Base-by-base conservation (phyloP, 2,797 vertebrate genomes). In the Cygnus olor region DNA sequence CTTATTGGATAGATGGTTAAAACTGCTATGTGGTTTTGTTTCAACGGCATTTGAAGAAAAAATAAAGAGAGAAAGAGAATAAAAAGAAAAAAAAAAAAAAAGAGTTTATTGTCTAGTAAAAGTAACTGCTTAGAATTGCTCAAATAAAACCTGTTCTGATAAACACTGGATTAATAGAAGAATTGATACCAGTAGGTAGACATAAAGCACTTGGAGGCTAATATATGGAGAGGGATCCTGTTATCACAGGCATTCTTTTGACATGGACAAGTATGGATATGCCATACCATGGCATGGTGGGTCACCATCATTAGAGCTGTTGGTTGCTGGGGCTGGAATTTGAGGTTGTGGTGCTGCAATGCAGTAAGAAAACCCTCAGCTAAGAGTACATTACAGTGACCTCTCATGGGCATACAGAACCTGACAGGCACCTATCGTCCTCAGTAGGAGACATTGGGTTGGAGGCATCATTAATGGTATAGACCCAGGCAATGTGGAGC, bases 221-320 rank as follows among this genome's bases (percentile, higher is more conserved):
- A 5, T 49, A 9, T 18, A 18, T 53, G 15, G 0, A 63, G 10
- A 70, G 3, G 19, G 1, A 4, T 57, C 14, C 11, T 64, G 53
- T n/a, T 78, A 20, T 4, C 25, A 21, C 17, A 44, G 21, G 1
- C 22, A 61, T 27, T 38, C 17, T 36, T 68, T 72, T 30, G 22
- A 28, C 28, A 65, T 25, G 21, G 17, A 40, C 6, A 28, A 83
- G 20, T 11, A 34, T 0, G 32, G 28, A 8, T 42, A 34, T 3
- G 2, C 21, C 27, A 5, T 57, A 20, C 30, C 17, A 6, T 54
- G 22, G 21, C 15, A 9, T 2, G 8, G 38, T 45, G 6, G 6
- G 20, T 56, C 34, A 66, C 30, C 30, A n/a, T 49, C 1, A 0
- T 28, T 78, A 74, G 36, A 85, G 20, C 9, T 54, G n/a, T 20